Evolutionary conservation across 2,888 invertebrate species (phyloP), one percentile per base, ranked within the genome.

Genomic region (Lasioglossum marginatum): DNA sequence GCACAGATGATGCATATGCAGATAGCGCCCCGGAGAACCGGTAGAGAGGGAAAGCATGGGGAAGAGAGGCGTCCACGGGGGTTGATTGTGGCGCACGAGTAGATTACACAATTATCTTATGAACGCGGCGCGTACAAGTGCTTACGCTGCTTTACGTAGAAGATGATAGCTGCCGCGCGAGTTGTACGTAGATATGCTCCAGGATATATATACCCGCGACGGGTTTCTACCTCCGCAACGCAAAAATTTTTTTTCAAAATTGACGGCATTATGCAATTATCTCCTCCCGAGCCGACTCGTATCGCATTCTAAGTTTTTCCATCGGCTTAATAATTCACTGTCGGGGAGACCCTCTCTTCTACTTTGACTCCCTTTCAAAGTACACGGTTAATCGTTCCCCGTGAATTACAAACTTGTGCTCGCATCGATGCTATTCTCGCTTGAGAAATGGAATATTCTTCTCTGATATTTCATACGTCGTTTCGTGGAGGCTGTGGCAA

Each of bases 91-190:
- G 92, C 89, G 90, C 88, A 87, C 88, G 91, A 92, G 93, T 92
- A 92, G 91, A 93, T 93, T 93, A 93, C 92, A 91, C 93, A 92
- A 93, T 93, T 93, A 93, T 92, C 93, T 93, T 92, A 93, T 93
- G 92, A 93, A 92, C 91, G 91, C 88, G 89, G 89, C 90, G 89
- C 89, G 90, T 91, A 91, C 87, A 87, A 90, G 89, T 88, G 87
- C 89, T 88, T 88, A 87, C 86, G 88, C 86, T 87, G 90, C 90
- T 88, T 88, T 88, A 83, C 85, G 88, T 82, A 83, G 85, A 91
- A 87, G 91, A 90, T 90, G 90, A 91, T 91, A 84, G 90, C 82
- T 86, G 80, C 88, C 85, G 88, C 84, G 77, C 86, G 87, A 78
- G 77, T 77, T 82, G 40, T 82, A 85, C 73, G 75, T 71, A 77